Conservation (phyloP, 1,140 invertebrate species). For the Episyrphus balteatus region DNA sequence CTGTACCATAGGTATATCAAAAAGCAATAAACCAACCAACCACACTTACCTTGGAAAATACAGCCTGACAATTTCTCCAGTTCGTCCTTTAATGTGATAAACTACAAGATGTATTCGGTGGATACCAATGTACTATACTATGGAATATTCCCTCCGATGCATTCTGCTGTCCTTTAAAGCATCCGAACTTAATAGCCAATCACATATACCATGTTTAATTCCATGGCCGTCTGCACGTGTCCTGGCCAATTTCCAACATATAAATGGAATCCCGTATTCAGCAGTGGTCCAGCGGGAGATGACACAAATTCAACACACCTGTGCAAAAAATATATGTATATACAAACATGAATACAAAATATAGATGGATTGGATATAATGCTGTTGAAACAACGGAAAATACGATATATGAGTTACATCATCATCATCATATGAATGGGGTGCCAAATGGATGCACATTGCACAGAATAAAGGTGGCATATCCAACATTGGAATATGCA, state of each 20-base stretch:
- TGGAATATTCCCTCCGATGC: conserved; percentile 77
- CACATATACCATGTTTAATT: conserved; percentile 70
- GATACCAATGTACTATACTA: conserved; percentile 86
- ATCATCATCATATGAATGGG: too few species aligned
- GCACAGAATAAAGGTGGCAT: too few species aligned
- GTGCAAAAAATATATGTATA: conserved; percentile 7
- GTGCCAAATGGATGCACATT: too few species aligned
- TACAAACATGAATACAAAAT: too few species aligned
- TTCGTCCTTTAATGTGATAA: conserved; percentile 76
- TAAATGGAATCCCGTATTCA: conserved; percentile 87
- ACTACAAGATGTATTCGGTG: conserved; percentile 79
- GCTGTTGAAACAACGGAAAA: too few species aligned
- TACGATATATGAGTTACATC: too few species aligned
- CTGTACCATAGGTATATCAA: neutral
- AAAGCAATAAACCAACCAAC: too few species aligned
- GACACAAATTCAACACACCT: conserved; percentile 85
- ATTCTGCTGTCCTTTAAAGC: conserved; percentile 58
- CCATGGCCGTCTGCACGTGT: conserved; percentile 76
- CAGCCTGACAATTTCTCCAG: conserved; percentile 72
- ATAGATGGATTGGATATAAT: too few species aligned
- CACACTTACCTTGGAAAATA: conserved; percentile 70
- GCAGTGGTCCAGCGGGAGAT: conserved; percentile 72
- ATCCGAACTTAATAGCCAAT: conserved; percentile 74
- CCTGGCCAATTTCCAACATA: conserved; percentile 88
- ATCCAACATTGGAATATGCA: too few species aligned